A percentile compares a stretch with the other conserved stretches of the same genome.
These are phyloP conservation scores for Gasteruption jaculator DNA, from an alignment of 2,888 invertebrate genomes.

Conservation along the genomic window DNA sequence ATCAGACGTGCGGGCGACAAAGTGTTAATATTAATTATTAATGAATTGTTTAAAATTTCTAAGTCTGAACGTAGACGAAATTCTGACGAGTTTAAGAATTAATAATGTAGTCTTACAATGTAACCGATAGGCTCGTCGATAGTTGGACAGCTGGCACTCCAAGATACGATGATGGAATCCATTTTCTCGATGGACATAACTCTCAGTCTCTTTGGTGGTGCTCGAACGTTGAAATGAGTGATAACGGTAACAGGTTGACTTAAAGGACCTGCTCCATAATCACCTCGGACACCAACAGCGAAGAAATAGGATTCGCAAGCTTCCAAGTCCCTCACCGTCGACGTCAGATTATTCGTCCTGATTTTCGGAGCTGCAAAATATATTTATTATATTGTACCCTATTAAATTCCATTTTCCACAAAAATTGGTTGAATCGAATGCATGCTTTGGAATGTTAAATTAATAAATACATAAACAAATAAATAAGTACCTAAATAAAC, in stretches of 20 bases:
- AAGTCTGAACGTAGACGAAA: constrained; percentile 1
- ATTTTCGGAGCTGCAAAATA: constrained; percentile 49
- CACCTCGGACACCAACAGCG: constrained; percentile 63
- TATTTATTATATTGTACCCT: constrained; percentile 10
- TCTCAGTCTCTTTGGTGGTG: constrained; percentile 66
- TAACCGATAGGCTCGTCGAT: constrained; percentile 56
- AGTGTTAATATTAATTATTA: too few relatives aligned
- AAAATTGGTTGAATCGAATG: background rate
- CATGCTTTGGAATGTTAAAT: too few relatives aligned
- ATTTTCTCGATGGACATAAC: constrained; percentile 49
- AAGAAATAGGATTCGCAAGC: constrained; percentile 74
- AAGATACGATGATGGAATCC: constrained; percentile 59
- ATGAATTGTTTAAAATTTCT: background rate
- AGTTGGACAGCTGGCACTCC: constrained; percentile 68
- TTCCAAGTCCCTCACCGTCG: constrained; percentile 60
- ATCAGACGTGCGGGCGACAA: too few relatives aligned
- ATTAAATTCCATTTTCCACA: background rate
- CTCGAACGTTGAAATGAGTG: constrained; percentile 62
- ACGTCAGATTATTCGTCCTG: constrained; percentile 55
- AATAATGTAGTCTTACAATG: constrained; percentile 54
- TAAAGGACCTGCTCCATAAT: constrained; percentile 65
- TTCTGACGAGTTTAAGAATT: constrained; percentile 3
- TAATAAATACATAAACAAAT: too few relatives aligned
- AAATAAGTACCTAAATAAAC: constrained; percentile 1
- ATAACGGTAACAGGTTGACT: constrained; percentile 54